Evolutionary conservation across 1,140 invertebrate species (phyloP).

Genomic region (Ceratoteleas bidentatus): DNA sequence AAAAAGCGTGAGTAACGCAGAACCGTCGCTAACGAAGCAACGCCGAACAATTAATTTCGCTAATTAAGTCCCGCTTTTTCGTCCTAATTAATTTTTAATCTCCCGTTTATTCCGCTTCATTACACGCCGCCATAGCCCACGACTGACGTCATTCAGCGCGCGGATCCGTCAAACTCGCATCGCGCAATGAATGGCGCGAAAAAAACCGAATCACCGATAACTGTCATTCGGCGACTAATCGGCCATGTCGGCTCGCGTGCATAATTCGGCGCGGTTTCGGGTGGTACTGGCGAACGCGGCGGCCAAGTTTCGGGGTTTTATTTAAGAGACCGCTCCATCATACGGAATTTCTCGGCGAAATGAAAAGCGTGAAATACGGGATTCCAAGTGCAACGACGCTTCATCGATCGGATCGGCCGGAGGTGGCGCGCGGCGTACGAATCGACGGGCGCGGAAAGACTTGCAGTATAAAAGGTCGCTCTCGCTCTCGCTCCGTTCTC

Average conservation of each 20-base stretch:
- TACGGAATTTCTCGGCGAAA: constrained; percentile 59
- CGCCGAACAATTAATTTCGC: constrained; percentile 1
- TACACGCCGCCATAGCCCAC: constrained; percentile 1
- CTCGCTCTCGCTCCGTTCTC: constrained; percentile 42
- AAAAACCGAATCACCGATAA: constrained; percentile 7
- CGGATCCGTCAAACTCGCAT: constrained; percentile 12
- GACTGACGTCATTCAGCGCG: not conserved
- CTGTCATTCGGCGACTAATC: constrained; percentile 15
- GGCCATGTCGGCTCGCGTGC: not conserved
- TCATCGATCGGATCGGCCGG: constrained; percentile 65
- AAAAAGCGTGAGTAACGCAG: not conserved
- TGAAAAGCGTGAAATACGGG: constrained; percentile 64
- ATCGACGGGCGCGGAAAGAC: constrained; percentile 64
- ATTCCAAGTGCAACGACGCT: constrained; percentile 67
- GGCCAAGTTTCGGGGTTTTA: constrained; percentile 50
- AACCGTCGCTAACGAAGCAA: not conserved
- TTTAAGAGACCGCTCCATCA: constrained; percentile 59
- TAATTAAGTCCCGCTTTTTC: constrained; percentile 11
- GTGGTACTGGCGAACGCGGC: constrained; percentile 19
- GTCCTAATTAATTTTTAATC: constrained; percentile 21
- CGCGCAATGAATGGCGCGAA: not conserved
- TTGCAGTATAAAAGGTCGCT: constrained; percentile 65
- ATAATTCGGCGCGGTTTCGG: constrained; percentile 24
- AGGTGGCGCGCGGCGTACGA: constrained; percentile 53
- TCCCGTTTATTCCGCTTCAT: constrained; percentile 19